Evolutionary conservation across 1,140 invertebrate species (phyloP), one percentile per base, ranked within the genome.

Genomic region (Listronotus oregonensis): DNA sequence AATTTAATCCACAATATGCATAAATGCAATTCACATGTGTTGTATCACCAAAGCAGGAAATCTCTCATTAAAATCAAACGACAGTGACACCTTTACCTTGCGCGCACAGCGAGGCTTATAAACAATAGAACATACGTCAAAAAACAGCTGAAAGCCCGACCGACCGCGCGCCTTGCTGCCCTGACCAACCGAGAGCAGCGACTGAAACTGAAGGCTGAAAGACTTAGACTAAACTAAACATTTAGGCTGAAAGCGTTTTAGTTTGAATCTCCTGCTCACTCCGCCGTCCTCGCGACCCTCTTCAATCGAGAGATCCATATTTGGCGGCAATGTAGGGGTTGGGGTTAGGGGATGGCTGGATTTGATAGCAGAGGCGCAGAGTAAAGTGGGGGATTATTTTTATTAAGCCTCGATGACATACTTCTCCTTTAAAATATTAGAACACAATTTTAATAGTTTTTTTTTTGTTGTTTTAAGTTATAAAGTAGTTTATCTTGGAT

Each of bases 221-320:
- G 44, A 18, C 44, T 47, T 17, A 47, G 44, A 17, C 44, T 47
- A 27, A 47, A 47, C 21, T 47, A 47, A 47, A 47, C 44, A 47
- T 47, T 17, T 21, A 14, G 31, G 15, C 52, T 34, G 27, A 39
- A 54, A 34, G 51, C 40, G 12, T 46, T 47, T 12, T 15, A 18
- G 15, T 18, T 18, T 15, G 43, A n/a, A 18, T 46, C 43, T 18
- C 43, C 43, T 18, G 14, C 43, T 18, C 43, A 17, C 14, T 18
- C 43, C 43, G n/a, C 17, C 43, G 43, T 18, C 43, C 43, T 46
- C 11, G 21, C 34, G 18, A 49, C 32, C 47, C 61, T 55, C 32
- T 55, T 44, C 18, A 46, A 32, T 32, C 15, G 49, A 46, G 37
- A 54, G 51, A 63, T 63, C 61, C 61, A 55, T 55, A 42, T 54